These are phyloP conservation scores for Pollimyrus isidori DNA, from an alignment of 2,113 vertebrate species.

Conservation along the genomic window DNA sequence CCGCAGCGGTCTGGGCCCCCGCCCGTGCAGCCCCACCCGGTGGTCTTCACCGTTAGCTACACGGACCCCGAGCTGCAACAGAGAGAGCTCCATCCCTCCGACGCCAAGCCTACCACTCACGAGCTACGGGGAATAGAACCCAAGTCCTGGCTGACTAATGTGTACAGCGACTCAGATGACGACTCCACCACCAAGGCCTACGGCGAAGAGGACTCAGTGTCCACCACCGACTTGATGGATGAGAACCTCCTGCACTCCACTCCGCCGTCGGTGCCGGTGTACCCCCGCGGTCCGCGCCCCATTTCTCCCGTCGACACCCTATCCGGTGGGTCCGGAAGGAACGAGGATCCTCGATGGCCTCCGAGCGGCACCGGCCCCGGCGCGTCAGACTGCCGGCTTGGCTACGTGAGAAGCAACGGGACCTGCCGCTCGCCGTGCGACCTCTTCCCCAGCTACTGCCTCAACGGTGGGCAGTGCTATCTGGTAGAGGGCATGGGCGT, in stretches of 20 bases:
- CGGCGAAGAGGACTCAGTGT: conserved; percentile 65
- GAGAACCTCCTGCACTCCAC: conserved; percentile 53
- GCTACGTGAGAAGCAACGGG: conserved; percentile 63
- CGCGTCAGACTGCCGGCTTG: conserved; percentile 56
- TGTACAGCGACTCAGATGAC: conserved; percentile 78
- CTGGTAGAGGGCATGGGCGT: conserved; percentile 71
- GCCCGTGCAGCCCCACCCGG: conserved; percentile 30
- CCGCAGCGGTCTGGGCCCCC: conserved; percentile 17
- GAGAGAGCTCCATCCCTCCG: conserved; percentile 34
- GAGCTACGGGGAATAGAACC: conserved; percentile 56
- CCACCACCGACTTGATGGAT: conserved; percentile 57
- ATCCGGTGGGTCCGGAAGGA: conserved; percentile 10
- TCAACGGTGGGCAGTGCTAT: conserved; percentile 79
- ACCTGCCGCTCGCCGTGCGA: conserved; percentile 71
- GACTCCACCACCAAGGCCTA: conserved; percentile 77
- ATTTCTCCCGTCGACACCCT: conserved; percentile 5
- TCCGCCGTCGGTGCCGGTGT: conserved; percentile 25
- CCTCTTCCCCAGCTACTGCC: conserved; percentile 69
- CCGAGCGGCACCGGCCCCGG: conserved; percentile 34
- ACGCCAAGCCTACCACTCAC: conserved; percentile 42
- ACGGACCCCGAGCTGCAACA: conserved; percentile 59
- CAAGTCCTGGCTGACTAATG: conserved; percentile 68
- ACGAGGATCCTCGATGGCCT: background rate
- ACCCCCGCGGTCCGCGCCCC: conserved; percentile 36
- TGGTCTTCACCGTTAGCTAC: conserved; percentile 70